Evolutionary conservation across 1,140 invertebrate species (phyloP).

Genomic region (Steinernema khuongi): DNA sequence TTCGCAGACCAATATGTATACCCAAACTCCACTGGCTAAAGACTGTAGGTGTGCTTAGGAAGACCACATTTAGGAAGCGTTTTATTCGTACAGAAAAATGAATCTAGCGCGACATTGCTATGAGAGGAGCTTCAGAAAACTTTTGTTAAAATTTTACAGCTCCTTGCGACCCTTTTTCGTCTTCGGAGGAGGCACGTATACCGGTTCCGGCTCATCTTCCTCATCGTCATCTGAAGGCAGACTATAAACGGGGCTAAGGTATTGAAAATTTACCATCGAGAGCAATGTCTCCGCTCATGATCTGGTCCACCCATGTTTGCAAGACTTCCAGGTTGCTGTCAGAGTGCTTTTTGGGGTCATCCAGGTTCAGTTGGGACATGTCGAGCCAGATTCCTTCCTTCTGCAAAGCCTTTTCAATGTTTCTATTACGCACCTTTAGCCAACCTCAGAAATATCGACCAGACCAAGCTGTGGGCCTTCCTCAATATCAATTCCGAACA

Average conservation of each 20-base stretch:
- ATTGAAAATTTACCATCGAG: constrained; percentile 46
- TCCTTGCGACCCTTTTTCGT: constrained; percentile 37
- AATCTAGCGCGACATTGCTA: too few species aligned
- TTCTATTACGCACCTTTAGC: background rate
- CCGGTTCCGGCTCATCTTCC: constrained; percentile 48
- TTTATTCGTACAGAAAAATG: too few species aligned
- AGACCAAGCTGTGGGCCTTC: constrained; percentile 58
- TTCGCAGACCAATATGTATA: too few species aligned
- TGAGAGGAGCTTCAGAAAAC: too few species aligned
- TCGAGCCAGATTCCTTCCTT: constrained; percentile 59
- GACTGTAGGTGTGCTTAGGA: too few species aligned
- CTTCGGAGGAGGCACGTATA: constrained; percentile 32
- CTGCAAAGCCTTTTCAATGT: constrained; percentile 10
- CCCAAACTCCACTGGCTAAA: too few species aligned
- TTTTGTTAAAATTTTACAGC: constrained; percentile 25
- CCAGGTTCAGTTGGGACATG: constrained; percentile 57
- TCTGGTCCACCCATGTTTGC: constrained; percentile 58
- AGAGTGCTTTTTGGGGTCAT: constrained; percentile 57
- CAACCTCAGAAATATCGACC: constrained; percentile 57
- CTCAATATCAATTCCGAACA: constrained; percentile 59
- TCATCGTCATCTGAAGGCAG: constrained; percentile 46
- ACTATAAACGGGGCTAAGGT: background rate
- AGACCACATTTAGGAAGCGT: too few species aligned
- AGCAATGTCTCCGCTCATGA: constrained; percentile 52
- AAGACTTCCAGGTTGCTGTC: constrained; percentile 56